Percentiles rank a stretch among this genome's conserved stretches.
These are phyloP conservation scores for Cossypha caffra DNA, from an alignment of 2,797 vertebrate genomes.

Conservation along the genomic window DNA sequence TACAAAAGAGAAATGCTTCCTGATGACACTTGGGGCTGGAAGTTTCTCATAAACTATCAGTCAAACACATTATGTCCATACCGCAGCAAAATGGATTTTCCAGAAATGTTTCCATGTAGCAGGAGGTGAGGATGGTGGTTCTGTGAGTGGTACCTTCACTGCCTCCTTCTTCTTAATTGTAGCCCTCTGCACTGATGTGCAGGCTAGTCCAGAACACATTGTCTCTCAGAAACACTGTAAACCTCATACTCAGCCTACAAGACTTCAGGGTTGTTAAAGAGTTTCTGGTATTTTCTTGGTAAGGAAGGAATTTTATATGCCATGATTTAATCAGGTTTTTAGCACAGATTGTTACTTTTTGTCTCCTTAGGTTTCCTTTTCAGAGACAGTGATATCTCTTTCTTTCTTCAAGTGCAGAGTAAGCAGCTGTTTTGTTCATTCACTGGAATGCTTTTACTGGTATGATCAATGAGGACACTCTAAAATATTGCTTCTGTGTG, in stretches of 20 bases:
- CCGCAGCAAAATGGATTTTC: background rate
- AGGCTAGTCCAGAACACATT: background rate
- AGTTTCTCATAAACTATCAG: background rate
- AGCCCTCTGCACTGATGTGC: background rate
- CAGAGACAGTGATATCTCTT: background rate
- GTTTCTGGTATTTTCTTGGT: background rate
- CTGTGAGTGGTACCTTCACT: background rate
- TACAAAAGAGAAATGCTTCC: background rate
- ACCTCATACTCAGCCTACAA: background rate
- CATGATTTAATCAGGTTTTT: background rate
- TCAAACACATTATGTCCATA: background rate
- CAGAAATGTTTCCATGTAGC: background rate
- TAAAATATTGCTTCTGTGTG: background rate
- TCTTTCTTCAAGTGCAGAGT: background rate
- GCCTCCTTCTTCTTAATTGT: background rate
- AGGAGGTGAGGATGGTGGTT: background rate
- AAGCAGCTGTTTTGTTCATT: background rate
- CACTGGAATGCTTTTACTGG: background rate
- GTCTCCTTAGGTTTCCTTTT: background rate
- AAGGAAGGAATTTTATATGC: background rate
- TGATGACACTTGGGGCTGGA: background rate
- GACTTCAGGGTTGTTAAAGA: background rate
- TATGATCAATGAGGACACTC: background rate
- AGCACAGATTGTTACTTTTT: background rate
- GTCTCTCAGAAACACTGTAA: background rate